Evolutionary conservation across 1,140 invertebrate genomes (phyloP).

Genomic region (Caerostris darwini): DNA sequence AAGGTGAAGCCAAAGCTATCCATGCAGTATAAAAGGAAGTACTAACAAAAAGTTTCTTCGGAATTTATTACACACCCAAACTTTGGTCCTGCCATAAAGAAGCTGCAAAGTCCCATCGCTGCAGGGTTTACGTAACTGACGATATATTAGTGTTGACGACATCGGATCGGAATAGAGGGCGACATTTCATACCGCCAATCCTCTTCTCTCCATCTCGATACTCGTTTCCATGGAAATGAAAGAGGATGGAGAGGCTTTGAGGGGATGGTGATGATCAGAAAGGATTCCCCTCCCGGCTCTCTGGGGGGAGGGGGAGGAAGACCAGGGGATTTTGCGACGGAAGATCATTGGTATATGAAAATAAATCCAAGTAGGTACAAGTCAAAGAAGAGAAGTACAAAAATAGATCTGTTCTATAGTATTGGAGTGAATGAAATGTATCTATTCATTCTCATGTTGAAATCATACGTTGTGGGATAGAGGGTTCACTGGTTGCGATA

Average conservation of each 20-base stretch:
- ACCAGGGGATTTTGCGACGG: neutral
- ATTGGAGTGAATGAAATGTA: no score
- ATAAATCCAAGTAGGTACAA: no score
- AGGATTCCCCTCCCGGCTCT: neutral
- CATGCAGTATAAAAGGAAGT: neutral
- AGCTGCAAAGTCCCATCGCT: neutral
- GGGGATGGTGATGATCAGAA: conserved; percentile 3
- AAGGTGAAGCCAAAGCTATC: neutral
- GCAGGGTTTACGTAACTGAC: neutral
- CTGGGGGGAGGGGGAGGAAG: neutral
- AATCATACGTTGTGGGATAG: no score
- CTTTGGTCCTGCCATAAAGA: neutral
- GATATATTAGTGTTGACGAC: neutral
- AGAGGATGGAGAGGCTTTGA: neutral
- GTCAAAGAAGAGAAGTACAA: no score
- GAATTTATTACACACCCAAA: neutral
- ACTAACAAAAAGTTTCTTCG: neutral
- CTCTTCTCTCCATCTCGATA: neutral
- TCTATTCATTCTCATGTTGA: no score
- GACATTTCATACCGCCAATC: neutral
- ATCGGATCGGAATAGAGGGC: neutral
- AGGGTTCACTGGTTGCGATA: no score
- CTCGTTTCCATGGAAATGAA: neutral
- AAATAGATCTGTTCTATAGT: no score
- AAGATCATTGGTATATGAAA: neutral